Percentiles rank a stretch among this genome's conserved stretches.
Conservation (phyloP, 35 echinoderm and acorn worm species). For the Nesometra sesokonis region DNA sequence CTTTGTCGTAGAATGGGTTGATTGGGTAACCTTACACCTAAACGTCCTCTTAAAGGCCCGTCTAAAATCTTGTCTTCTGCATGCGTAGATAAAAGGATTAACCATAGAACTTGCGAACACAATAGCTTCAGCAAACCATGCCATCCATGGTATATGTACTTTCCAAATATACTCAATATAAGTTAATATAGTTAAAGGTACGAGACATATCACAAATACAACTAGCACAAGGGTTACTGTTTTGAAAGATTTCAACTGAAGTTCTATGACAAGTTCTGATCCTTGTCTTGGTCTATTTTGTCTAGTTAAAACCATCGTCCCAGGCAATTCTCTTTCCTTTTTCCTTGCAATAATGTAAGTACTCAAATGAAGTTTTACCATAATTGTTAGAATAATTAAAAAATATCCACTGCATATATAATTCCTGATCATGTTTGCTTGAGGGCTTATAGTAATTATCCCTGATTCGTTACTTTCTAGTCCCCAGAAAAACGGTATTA, state of each 20-base stretch:
- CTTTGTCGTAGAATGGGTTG: background rate
- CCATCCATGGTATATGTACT: background rate
- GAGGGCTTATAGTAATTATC: background rate
- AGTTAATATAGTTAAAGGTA: background rate
- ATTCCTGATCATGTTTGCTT: background rate
- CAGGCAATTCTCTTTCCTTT: background rate
- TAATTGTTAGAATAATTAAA: background rate
- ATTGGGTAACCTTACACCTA: background rate
- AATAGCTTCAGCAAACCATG: background rate
- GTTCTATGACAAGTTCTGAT: background rate
- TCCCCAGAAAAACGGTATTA: background rate
- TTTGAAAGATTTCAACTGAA: background rate
- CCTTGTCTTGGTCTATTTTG: background rate
- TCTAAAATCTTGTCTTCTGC: background rate
- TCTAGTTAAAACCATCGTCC: background rate
- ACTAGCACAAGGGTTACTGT: background rate
- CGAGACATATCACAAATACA: background rate
- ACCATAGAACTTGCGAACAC: background rate
- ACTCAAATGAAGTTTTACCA: background rate
- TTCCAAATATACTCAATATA: background rate
- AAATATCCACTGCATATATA: background rate
- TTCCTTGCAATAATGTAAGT: background rate
- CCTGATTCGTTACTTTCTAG: background rate
- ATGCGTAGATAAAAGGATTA: background rate
- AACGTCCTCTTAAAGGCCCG: background rate